Evolutionary conservation across 2,888 invertebrate genomes (phyloP), one percentile per base, ranked within the genome.

Genomic region (Caenorhabditis sp.): DNA sequence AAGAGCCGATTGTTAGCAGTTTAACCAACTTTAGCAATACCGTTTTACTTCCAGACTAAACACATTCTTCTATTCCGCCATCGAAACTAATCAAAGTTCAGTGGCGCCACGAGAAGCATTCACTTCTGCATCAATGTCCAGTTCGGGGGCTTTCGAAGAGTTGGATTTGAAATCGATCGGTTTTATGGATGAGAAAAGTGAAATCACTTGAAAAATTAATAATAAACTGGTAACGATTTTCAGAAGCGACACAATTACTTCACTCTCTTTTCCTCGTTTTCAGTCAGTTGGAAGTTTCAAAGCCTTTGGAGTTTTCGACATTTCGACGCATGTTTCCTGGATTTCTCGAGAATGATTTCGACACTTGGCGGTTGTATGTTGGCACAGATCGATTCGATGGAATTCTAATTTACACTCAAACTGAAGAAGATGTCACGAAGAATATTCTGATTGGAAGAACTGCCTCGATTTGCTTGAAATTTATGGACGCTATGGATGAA

Each of bases 271-370:
- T 80, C 56, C 28, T 47, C 22, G 44, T 51, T 12, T 49, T 41
- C 28, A 28, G 28, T 8, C 28, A 19, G 8, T 31, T 63, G 19
- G 24, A 59, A 24, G n/a, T 72, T 1, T 19, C 28, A 24, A 35
- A 19, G 3, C 8, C 31, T 16, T 19, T 64, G 16, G 58, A 70
- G 16, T 19, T 79, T 14, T 61, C 79, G 2, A 26, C 5, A 8
- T 66, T 82, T 35, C 82, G 82, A 4, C 75, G 61, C n/a, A 7
- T 35, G 16, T 82, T 82, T 26, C 64, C 75, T 6, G 49, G 28
- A n/a, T 80, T 80, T 31, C 22, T 61, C 5, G 63, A 22, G 28
- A 54, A 35, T 38, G 81, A 81, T 49, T 81, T 81, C 8, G 69
- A 75, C 12, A 63, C 69, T 44, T 81, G 63, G 75, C 75, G 75